These are phyloP conservation scores for Amiota minor DNA, from an alignment of 2,888 invertebrate genomes.

Conservation along the genomic window DNA sequence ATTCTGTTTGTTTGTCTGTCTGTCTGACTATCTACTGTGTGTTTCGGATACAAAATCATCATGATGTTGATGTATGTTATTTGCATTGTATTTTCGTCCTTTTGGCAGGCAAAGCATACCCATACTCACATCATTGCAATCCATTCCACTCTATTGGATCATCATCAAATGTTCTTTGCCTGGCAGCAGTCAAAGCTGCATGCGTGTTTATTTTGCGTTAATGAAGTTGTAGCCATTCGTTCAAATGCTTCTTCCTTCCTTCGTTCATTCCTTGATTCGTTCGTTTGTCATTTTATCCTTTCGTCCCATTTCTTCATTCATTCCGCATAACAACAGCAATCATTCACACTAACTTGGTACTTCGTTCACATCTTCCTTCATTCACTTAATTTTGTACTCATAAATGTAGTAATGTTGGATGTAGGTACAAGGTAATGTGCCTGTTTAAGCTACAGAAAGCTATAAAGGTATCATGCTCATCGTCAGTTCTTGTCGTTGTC, in stretches of 20 bases:
- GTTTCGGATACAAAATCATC: conserved; percentile 44
- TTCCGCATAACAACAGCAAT: not conserved
- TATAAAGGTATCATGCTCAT: conserved; percentile 34
- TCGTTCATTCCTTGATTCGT: too few relatives aligned
- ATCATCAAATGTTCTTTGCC: conserved; percentile 62
- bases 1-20: conserved; percentile 26
- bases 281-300: too few relatives aligned
- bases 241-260: conserved; percentile 19
- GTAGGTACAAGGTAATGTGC: conserved; percentile 53
- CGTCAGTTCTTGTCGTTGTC: conserved; percentile 23
- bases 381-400: conserved; percentile 41
- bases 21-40: conserved; percentile 50
- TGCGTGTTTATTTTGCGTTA: conserved; percentile 64
- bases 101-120: conserved; percentile 19
- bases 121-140: conserved; percentile 1
- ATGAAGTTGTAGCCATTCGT: conserved; percentile 56
- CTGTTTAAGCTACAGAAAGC: conserved; percentile 17
- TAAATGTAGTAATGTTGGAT: conserved; percentile 46
- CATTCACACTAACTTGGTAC: conserved; percentile 43
- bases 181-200: conserved; percentile 58
- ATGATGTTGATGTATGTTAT: not conserved
- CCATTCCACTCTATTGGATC: conserved; percentile 19
- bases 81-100: conserved; percentile 25
- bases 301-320: not conserved
- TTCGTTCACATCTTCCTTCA: not conserved